These are phyloP conservation scores for Drosophila pandora DNA, from an alignment of 1,140 invertebrate genomes.

Conservation along the genomic window DNA sequence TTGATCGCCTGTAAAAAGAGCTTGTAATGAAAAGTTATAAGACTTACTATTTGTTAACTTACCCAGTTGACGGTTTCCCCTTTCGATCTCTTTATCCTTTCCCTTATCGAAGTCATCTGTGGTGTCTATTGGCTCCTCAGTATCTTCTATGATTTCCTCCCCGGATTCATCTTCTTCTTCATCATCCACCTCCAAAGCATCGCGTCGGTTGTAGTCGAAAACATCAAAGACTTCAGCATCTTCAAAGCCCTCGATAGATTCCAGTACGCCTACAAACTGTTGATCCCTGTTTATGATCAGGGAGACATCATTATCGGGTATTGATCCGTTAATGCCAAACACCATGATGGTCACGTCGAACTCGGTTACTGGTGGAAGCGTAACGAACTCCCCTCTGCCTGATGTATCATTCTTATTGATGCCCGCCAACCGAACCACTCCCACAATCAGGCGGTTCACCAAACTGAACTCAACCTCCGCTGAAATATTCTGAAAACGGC, in stretches of 20 bases:
- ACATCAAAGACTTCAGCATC: neutral
- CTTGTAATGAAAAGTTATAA: neutral
- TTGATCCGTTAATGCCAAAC: slow-evolving; percentile 62
- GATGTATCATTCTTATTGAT: slow-evolving; percentile 17
- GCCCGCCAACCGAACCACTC: slow-evolving; percentile 46
- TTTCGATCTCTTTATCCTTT: slow-evolving; percentile 64
- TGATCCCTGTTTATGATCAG: slow-evolving; percentile 59
- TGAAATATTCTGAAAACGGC: slow-evolving; percentile 60
- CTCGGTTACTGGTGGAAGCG: neutral
- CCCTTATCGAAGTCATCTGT: slow-evolving; percentile 13
- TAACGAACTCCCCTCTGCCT: neutral
- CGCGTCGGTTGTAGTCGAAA: slow-evolving; percentile 12
- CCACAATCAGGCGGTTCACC: slow-evolving; percentile 54
- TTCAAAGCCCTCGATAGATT: slow-evolving; percentile 11
- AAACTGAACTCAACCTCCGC: slow-evolving; percentile 76
- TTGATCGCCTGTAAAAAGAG: slow-evolving; percentile 48
- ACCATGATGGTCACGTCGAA: slow-evolving; percentile 71
- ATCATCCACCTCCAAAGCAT: slow-evolving; percentile 16
- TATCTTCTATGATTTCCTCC: slow-evolving; percentile 10
- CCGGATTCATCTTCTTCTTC: neutral
- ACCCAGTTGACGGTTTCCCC: slow-evolving; percentile 67
- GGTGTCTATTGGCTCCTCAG: neutral
- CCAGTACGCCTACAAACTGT: slow-evolving; percentile 56
- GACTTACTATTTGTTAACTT: neutral
- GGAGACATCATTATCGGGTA: slow-evolving; percentile 37